Conservation (phyloP, 92 coral and sea anemone species). For the Palythoa grandis region DNA sequence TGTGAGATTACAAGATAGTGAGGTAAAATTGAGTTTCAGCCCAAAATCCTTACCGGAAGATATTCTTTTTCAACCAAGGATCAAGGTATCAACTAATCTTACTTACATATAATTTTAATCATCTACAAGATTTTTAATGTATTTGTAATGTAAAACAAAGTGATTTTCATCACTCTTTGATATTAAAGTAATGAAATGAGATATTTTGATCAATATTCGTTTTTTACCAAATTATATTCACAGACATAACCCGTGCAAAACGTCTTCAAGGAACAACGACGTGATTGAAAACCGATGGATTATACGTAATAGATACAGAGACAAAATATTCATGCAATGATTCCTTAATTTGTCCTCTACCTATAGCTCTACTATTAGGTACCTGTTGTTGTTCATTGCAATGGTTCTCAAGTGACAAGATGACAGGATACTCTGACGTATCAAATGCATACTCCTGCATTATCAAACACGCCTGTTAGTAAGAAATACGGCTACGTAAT, state of each 20-base stretch:
- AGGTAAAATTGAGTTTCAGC: background rate
- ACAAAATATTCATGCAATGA: background rate
- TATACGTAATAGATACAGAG: no score
- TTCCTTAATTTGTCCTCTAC: background rate
- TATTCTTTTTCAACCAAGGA: background rate
- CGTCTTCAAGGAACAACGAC: no score
- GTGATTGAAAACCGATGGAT: no score
- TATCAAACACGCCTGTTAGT: background rate
- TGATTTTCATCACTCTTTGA: no score
- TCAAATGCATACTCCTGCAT: slow-evolving; percentile 87
- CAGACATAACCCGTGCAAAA: background rate
- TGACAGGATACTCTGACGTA: slow-evolving; percentile 79
- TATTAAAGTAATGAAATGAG: no score
- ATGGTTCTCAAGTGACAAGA: slow-evolving; percentile 84
- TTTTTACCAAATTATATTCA: background rate
- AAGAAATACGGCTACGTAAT: background rate
- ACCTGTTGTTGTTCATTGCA: slow-evolving; percentile 86
- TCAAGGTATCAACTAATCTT: background rate
- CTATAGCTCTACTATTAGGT: background rate
- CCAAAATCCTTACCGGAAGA: background rate
- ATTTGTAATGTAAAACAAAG: no score
- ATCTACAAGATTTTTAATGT: no score
- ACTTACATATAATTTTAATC: background rate
- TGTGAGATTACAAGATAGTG: background rate
- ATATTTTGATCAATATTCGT: no score